Base-by-base conservation (phyloP, 2,113 vertebrate genomes). In the Paedocypris sp. region DNA sequence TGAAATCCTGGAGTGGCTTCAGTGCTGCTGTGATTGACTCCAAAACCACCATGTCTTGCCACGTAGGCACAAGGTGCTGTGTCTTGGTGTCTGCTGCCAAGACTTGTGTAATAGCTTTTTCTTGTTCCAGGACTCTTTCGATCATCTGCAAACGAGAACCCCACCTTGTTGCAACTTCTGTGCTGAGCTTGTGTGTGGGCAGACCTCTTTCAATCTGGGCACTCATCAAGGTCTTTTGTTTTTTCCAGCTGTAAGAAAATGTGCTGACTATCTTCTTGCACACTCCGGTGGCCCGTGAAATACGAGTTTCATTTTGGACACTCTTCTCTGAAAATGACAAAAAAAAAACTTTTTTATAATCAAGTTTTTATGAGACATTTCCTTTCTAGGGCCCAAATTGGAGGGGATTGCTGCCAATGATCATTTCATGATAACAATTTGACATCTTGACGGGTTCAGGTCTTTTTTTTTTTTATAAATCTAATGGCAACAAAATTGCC, bases 161-260 rank as follows among this genome's bases (percentile, higher is more conserved):
- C 50, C 68, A 70, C 18, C 20, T 18, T 35, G 58, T 66, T 25
- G 43, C 6, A 13, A 36, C 16, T 49, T 66, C 68, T 22, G 63
- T 70, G n/a, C 56, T 62, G 56, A 57, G 57, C 33, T 70, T 53
- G 48, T 70, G 62, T 53, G 11, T 7, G 4, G 62, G 58, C 31
- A 65, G 54, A 66, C 38, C 63, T 66, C 33, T 36, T 36, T n/a
- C 61, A n/a, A 58, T 36, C 39, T 64, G 61, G 3, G 41, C 54
- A 46, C 47, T 23, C 51, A 53, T 46, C 28, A 64, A 22, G 6
- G 60, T 22, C 47, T 35, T 65, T 26, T 35, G 54, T 7, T 46
- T 58, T 19, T 16, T 59, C 53, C 45, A 60, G 53, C 53, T 60
- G n/a, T 39, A 61, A 29, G 58, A 62, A 11, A 57, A 62, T 6